phyloP scores from a whole-genome alignment of 1,140 invertebrate species.

The Sesamia nonagrioides region DNA sequence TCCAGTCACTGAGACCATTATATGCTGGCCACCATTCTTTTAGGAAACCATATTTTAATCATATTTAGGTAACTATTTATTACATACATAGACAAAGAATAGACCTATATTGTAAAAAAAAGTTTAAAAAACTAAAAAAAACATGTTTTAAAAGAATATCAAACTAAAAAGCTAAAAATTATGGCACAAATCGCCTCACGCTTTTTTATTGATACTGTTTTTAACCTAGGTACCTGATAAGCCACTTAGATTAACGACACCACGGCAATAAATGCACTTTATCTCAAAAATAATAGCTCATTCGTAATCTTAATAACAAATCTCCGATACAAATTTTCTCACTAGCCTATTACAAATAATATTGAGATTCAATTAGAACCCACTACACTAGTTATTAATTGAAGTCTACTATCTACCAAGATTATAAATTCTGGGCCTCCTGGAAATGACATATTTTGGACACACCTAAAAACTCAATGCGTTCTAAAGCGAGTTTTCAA shows the following conservation, averaged over 20 bases:
- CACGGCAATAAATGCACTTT: constrained; percentile 47
- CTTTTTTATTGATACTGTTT: not conserved
- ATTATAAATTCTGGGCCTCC: not conserved
- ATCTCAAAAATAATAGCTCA: constrained; percentile 57
- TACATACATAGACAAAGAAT: too few species aligned
- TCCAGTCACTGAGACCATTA: too few species aligned
- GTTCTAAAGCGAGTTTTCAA: not conserved
- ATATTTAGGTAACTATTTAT: too few species aligned
- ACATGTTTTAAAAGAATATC: too few species aligned
- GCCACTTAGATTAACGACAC: constrained; percentile 16
- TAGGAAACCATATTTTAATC: too few species aligned
- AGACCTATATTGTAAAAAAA: too few species aligned
- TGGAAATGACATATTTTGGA: constrained; percentile 1
- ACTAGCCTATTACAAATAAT: constrained; percentile 64
- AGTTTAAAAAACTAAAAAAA: too few species aligned
- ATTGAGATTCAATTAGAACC: constrained; percentile 66
- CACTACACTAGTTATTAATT: constrained; percentile 61
- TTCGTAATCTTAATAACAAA: constrained; percentile 70
- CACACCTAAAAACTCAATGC: not conserved
- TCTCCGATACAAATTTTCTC: constrained; percentile 65
- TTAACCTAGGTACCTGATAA: not conserved
- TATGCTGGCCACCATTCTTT: too few species aligned
- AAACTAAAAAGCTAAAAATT: too few species aligned
- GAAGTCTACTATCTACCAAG: constrained; percentile 14
- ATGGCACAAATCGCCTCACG: too few species aligned